phyloP scores from a whole-genome alignment of 2,797 vertebrate genomes.

The Botia almorhae region DNA sequence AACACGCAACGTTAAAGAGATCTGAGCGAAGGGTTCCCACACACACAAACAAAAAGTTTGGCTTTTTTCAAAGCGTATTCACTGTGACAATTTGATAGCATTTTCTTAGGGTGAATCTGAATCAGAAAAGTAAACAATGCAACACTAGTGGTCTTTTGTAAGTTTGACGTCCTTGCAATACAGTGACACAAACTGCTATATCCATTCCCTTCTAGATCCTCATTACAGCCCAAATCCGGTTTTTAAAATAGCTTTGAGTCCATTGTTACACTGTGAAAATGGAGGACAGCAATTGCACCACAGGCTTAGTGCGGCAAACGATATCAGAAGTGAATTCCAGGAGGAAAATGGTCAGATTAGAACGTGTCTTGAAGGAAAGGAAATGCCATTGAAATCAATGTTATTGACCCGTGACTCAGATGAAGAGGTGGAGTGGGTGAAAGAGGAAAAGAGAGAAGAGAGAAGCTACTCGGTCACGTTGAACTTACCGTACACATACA shows the following conservation, averaged over 20 bases:
- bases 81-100: slow-evolving; percentile 39
- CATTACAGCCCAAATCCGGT: slow-evolving; percentile 56
- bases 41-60: slow-evolving; percentile 13
- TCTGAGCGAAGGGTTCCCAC: slow-evolving; percentile 21
- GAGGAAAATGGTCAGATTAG: slow-evolving; percentile 71
- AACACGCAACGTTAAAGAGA: slow-evolving; percentile 20
- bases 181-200: slow-evolving; percentile 53
- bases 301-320: slow-evolving; percentile 65
- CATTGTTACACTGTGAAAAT: slow-evolving; percentile 71
- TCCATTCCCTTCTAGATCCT: slow-evolving; percentile 52
- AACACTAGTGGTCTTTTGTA: slow-evolving; percentile 26
- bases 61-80: slow-evolving; percentile 29
- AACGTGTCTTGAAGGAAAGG: slow-evolving; percentile 64
- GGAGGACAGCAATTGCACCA: slow-evolving; percentile 71
- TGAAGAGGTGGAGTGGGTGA: slow-evolving; percentile 59
- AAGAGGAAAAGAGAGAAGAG: slow-evolving; percentile 38
- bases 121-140: slow-evolving; percentile 30
- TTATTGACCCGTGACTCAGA: slow-evolving; percentile 64
- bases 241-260: slow-evolving; percentile 59
- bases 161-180: slow-evolving; percentile 30
- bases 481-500: slow-evolving; percentile 87
- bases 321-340: slow-evolving; percentile 66
- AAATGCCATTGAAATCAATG: slow-evolving; percentile 70
- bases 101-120: slow-evolving; percentile 25
- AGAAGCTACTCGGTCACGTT: slow-evolving; percentile 29